A percentile compares a stretch with the other conserved stretches of the same genome.
These are phyloP conservation scores for Antennarius maculatus DNA, from an alignment of 2,797 vertebrate genomes.

Conservation along the genomic window DNA sequence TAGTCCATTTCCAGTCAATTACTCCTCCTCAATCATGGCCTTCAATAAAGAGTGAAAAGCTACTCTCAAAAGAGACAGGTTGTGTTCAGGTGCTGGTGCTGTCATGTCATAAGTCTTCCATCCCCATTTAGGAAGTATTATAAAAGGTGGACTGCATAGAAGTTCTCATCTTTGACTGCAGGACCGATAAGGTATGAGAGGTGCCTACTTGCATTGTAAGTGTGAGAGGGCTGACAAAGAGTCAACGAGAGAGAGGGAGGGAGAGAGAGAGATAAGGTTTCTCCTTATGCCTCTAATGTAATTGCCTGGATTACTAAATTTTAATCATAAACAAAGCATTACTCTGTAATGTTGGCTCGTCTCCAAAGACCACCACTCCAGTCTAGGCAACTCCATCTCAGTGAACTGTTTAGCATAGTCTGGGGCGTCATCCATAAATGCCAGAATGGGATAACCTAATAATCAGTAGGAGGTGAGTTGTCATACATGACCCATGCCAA, in stretches of 20 bases:
- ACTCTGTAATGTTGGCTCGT: conserved; percentile 62
- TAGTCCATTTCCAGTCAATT: conserved; percentile 74
- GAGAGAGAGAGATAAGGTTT: conserved; percentile 21
- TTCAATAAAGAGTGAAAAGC: conserved; percentile 57
- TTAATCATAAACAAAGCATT: conserved; percentile 76
- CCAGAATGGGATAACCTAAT: conserved; percentile 56
- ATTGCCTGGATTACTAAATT: conserved; percentile 66
- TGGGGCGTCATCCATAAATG: conserved; percentile 60
- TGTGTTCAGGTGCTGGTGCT: conserved; percentile 51
- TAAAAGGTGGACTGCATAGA: conserved; percentile 43
- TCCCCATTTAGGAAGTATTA: conserved; percentile 28
- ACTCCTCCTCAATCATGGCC: conserved; percentile 63
- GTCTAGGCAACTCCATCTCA: conserved; percentile 49
- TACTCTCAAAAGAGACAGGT: conserved; percentile 50
- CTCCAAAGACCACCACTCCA: conserved; percentile 49
- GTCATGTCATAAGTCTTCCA: conserved; percentile 60
- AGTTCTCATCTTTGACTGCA: conserved; percentile 61
- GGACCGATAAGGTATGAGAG: conserved; percentile 47
- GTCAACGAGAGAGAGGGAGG: conserved; percentile 18
- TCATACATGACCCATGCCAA: not conserved
- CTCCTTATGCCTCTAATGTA: conserved; percentile 70
- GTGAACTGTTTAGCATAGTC: conserved; percentile 51
- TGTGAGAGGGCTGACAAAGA: conserved; percentile 42
- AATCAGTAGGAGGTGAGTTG: conserved; percentile 28
- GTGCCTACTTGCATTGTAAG: conserved; percentile 22